These are phyloP conservation scores for Lasioglossum villosulum DNA, from an alignment of 2,888 invertebrate genomes.

Conservation along the genomic window DNA sequence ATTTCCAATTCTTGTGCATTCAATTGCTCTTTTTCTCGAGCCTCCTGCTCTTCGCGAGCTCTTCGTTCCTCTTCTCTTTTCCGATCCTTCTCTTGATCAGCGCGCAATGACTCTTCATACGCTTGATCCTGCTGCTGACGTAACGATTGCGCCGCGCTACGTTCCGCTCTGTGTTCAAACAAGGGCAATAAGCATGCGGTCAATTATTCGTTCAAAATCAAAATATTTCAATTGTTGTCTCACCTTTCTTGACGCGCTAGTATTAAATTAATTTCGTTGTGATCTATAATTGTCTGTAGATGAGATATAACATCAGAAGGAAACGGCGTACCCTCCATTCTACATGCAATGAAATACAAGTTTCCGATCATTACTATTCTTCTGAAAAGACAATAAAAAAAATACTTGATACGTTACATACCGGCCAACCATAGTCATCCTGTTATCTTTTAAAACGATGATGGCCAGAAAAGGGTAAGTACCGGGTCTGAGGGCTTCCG, in stretches of 20 bases:
- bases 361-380: background rate
- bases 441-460: slow-evolving; percentile 94
- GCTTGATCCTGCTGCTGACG: slow-evolving; percentile 97
- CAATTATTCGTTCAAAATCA: background rate
- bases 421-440: slow-evolving; percentile 96
- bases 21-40: slow-evolving; percentile 85
- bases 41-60: slow-evolving; percentile 85
- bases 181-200: background rate
- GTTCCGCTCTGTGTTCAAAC: slow-evolving; percentile 87
- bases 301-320: slow-evolving; percentile 90
- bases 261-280: slow-evolving; percentile 94
- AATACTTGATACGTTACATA: slow-evolving; percentile 65
- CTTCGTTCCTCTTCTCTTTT: slow-evolving; percentile 87
- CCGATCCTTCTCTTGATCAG: slow-evolving; percentile 97
- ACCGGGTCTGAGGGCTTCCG: slow-evolving; percentile 92
- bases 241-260: slow-evolving; percentile 95
- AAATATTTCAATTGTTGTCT: slow-evolving; percentile 35
- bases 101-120: slow-evolving; percentile 94
- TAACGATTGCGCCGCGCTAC: slow-evolving; percentile 93
- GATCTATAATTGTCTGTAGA: slow-evolving; percentile 91
- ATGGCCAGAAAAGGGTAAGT: slow-evolving; percentile 95
- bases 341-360: slow-evolving; percentile 69
- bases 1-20: slow-evolving; percentile 86
- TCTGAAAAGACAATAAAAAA: background rate
- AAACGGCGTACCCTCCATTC: slow-evolving; percentile 94